These are phyloP conservation scores for Takifugu bimaculatus DNA, from an alignment of 2,113 vertebrate species.

Conservation along the genomic window DNA sequence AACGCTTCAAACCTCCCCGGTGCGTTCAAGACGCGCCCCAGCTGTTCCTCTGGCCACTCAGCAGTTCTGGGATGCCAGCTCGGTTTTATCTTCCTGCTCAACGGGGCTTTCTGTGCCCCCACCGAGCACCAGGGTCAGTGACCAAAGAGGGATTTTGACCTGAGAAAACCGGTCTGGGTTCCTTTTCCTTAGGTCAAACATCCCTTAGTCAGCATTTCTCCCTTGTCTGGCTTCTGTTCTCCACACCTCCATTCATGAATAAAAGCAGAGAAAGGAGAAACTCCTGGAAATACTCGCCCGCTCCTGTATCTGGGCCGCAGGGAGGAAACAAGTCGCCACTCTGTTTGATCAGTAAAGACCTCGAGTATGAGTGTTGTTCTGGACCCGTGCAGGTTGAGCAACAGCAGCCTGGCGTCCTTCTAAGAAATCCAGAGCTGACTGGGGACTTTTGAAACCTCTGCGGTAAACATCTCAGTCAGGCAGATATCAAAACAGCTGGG, in stretches of 20 bases:
- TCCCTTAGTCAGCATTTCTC: not conserved
- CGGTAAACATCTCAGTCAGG: slow-evolving; percentile 45
- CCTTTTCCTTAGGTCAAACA: not conserved
- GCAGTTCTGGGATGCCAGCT: slow-evolving; percentile 30
- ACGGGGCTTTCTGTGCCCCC: not conserved
- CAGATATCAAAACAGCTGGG: slow-evolving; percentile 39
- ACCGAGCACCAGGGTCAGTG: no score
- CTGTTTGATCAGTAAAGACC: no score
- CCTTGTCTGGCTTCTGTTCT: no score
- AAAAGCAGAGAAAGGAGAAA: no score
- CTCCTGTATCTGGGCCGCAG: not conserved
- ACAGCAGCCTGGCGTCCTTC: no score
- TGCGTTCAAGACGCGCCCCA: slow-evolving; percentile 29
- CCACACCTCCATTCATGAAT: no score
- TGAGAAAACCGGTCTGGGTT: not conserved
- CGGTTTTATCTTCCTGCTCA: slow-evolving; percentile 12
- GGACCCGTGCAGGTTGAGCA: no score
- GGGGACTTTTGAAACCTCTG: slow-evolving; percentile 9
- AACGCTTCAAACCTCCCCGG: slow-evolving; percentile 35
- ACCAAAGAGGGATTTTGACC: not conserved
- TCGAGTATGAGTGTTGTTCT: not conserved
- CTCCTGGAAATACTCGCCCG: not conserved
- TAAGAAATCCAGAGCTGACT: not conserved
- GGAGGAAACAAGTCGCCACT: no score
- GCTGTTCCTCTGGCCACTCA: slow-evolving; percentile 35